phyloP scores from a whole-genome alignment of 2,888 invertebrate genomes.

The Drosophila flavopinicola region DNA sequence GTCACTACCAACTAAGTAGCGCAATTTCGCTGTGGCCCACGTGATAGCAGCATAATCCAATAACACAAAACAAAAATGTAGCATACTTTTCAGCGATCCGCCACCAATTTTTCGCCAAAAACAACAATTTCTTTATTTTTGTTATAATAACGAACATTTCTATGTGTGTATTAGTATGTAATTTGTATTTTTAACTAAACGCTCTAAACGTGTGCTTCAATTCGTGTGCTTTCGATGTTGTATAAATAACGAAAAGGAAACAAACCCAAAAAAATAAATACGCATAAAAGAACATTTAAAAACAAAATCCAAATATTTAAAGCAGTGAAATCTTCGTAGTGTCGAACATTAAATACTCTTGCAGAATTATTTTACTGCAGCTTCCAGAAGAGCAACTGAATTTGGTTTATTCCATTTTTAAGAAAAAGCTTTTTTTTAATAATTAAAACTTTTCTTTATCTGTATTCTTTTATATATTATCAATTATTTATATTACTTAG shows the following conservation, averaged over 20 bases:
- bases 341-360: slow-evolving; percentile 42
- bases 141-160: slow-evolving; percentile 27
- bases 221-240: slow-evolving; percentile 67
- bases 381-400: no score
- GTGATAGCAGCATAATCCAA: slow-evolving; percentile 32
- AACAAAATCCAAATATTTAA: slow-evolving; percentile 30
- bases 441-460: no score
- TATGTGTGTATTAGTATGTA: slow-evolving; percentile 68
- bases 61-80: slow-evolving; percentile 20
- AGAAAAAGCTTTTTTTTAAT: no score
- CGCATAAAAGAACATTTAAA: slow-evolving; percentile 36
- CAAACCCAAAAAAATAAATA: slow-evolving; percentile 37
- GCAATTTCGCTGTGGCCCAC: slow-evolving; percentile 44
- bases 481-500: no score
- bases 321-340: slow-evolving; percentile 7
- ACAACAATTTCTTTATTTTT: slow-evolving; percentile 25
- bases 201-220: slow-evolving; percentile 64
- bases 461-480: no score
- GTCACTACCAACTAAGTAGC: slow-evolving; percentile 53
- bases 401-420: no score
- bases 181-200: slow-evolving; percentile 70
- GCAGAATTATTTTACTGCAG: slow-evolving; percentile 8
- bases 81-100: slow-evolving; percentile 46
- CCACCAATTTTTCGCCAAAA: slow-evolving; percentile 4
- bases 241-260: slow-evolving; percentile 40